Evolutionary conservation across 2,797 vertebrate genomes (phyloP).

Genomic region (Halcyon smyrnensis): DNA sequence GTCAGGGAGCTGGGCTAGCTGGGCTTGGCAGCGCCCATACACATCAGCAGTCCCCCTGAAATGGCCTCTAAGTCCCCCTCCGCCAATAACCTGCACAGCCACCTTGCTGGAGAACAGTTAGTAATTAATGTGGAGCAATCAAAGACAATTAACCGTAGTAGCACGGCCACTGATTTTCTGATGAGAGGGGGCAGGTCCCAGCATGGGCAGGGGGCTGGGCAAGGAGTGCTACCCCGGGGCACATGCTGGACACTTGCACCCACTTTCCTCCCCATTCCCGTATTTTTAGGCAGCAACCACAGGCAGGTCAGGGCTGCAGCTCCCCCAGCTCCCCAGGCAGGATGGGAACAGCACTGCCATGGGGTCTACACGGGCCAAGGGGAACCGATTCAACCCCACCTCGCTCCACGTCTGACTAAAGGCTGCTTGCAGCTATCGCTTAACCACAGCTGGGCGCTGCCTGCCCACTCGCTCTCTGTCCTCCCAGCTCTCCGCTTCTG

Average conservation of each 20-base stretch:
- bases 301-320: not conserved
- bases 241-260: not conserved
- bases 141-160: slow-evolving; percentile 84
- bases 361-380: not conserved
- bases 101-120: slow-evolving; percentile 77
- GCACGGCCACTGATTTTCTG: slow-evolving; percentile 83
- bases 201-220: fast-evolving
- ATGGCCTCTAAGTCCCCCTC: not conserved
- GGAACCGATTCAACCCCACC: not conserved
- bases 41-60: not conserved
- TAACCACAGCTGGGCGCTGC: not conserved
- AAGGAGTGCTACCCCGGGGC: not conserved
- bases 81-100: slow-evolving; percentile 67
- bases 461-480: not conserved
- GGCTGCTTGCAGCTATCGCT: not conserved
- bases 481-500: not conserved
- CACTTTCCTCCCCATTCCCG: not conserved
- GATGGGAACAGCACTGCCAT: not conserved
- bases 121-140: slow-evolving; percentile 87
- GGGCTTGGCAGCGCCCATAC: not conserved
- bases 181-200: not conserved
- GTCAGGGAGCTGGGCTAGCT: not conserved
- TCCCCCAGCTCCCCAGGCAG: not conserved
- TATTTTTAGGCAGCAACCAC: not conserved
- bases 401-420: not conserved